A percentile compares a stretch with the other conserved stretches of the same genome.
These are phyloP conservation scores for Coilia nasus DNA, from an alignment of 2,797 vertebrate genomes.

Conservation along the genomic window DNA sequence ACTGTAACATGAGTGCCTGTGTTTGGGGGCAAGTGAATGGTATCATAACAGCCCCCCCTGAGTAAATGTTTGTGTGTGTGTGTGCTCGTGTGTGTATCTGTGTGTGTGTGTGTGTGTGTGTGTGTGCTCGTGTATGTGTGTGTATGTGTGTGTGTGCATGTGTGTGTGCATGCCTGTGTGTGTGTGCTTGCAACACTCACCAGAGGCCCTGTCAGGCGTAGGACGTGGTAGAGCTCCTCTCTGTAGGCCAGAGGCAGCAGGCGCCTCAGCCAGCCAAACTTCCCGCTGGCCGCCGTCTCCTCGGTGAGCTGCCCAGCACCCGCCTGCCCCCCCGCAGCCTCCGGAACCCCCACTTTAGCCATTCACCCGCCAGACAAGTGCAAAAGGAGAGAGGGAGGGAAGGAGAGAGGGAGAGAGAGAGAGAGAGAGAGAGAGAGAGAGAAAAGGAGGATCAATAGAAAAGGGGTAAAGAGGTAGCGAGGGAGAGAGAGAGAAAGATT, in stretches of 20 bases:
- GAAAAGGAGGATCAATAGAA: slow-evolving; percentile 15
- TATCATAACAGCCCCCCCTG: not conserved
- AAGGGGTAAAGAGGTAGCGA: no score
- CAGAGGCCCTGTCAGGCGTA: slow-evolving; percentile 74
- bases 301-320: slow-evolving; percentile 59
- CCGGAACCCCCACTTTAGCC: slow-evolving; percentile 65
- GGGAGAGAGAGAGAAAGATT: not conserved
- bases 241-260: slow-evolving; percentile 74
- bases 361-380: slow-evolving; percentile 62
- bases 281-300: slow-evolving; percentile 59
- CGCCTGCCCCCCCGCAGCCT: slow-evolving; percentile 41
- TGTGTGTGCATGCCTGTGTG: not conserved
- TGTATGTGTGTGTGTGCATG: not conserved
- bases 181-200: slow-evolving; percentile 63
- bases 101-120: not conserved
- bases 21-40: not conserved
- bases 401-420: slow-evolving; percentile 18
- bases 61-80: not conserved
- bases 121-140: not conserved
- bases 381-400: slow-evolving; percentile 41
- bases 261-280: slow-evolving; percentile 64
- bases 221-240: slow-evolving; percentile 75
- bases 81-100: not conserved
- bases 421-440: not conserved
- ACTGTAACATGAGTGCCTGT: not conserved